Evolutionary conservation across 2,797 vertebrate species (phyloP).

Genomic region (Urosaurus nigricauda): DNA sequence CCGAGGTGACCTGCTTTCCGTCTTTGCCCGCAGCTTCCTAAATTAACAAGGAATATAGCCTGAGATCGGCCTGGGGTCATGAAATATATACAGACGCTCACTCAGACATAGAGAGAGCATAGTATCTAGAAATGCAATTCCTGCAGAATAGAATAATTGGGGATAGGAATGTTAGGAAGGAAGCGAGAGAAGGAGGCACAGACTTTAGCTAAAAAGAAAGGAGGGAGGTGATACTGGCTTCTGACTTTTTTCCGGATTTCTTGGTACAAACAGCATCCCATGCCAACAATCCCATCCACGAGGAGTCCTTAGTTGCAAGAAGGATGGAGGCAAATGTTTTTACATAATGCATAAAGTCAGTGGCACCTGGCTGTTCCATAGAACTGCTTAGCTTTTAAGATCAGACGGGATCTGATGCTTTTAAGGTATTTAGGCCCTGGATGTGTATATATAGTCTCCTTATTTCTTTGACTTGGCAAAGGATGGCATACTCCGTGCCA

Average conservation of each 20-base stretch:
- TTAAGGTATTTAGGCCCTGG: background rate
- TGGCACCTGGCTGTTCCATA: too few relatives aligned
- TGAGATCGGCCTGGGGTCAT: conserved; percentile 33
- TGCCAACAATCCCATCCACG: too few relatives aligned
- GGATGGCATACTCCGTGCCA: too few relatives aligned
- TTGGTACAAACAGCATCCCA: background rate
- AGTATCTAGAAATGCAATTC: conserved; percentile 15
- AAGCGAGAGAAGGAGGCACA: conserved; percentile 1
- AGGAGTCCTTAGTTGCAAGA: background rate
- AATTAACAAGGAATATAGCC: conserved; percentile 46
- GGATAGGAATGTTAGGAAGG: conserved; percentile 20
- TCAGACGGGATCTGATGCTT: too few relatives aligned
- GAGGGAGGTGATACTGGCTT: background rate
- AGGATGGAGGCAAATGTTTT: background rate
- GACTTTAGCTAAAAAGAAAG: conserved; percentile 23
- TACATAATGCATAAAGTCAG: too few relatives aligned
- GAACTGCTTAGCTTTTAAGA: too few relatives aligned
- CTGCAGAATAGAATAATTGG: conserved; percentile 31
- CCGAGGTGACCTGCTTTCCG: conserved; percentile 13
- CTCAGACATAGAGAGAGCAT: too few relatives aligned
- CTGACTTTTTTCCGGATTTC: background rate
- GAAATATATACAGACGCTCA: conserved; percentile 10
- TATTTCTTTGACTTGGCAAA: too few relatives aligned
- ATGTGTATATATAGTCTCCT: too few relatives aligned
- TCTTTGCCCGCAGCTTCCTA: background rate